Evolutionary conservation across 2,888 invertebrate species (phyloP).

Genomic region (Aspidiotus rigidus): DNA sequence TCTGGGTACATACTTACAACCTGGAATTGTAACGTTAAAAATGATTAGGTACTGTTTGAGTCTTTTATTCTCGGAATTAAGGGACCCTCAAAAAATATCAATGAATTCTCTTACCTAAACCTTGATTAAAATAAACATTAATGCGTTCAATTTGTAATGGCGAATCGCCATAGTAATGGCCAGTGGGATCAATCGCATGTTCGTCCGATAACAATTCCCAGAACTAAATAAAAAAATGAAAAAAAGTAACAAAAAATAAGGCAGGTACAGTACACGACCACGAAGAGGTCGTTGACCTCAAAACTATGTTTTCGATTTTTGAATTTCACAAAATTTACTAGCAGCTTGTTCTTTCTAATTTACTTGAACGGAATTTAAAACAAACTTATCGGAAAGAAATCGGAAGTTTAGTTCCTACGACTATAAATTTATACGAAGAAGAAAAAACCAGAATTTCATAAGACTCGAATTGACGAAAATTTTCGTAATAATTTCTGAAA

Average conservation of each 20-base stretch:
- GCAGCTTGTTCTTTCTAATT: too few species aligned
- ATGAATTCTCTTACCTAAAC: slow-evolving; percentile 9
- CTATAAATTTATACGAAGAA: too few species aligned
- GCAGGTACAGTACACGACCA: too few species aligned
- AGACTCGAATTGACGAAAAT: too few species aligned
- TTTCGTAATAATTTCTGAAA: too few species aligned
- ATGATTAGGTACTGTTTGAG: neutral
- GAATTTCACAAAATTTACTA: too few species aligned
- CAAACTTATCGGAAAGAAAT: neutral
- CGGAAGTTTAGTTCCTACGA: neutral
- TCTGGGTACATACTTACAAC: slow-evolving; percentile 27
- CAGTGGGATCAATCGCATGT: slow-evolving; percentile 54
- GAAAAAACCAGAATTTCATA: too few species aligned
- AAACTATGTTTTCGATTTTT: too few species aligned
- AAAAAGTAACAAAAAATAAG: too few species aligned
- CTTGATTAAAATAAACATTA: slow-evolving; percentile 40
- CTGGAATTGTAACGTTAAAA: neutral
- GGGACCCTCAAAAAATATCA: neutral
- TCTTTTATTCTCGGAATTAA: neutral
- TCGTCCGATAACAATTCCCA: slow-evolving; percentile 85
- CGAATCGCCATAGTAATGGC: slow-evolving; percentile 52
- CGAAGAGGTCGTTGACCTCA: too few species aligned
- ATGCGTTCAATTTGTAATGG: slow-evolving; percentile 56
- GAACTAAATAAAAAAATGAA: slow-evolving; percentile 43
- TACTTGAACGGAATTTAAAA: neutral